These are phyloP conservation scores for Julus scanicus DNA, from an alignment of 2,888 invertebrate species.

Conservation along the genomic window DNA sequence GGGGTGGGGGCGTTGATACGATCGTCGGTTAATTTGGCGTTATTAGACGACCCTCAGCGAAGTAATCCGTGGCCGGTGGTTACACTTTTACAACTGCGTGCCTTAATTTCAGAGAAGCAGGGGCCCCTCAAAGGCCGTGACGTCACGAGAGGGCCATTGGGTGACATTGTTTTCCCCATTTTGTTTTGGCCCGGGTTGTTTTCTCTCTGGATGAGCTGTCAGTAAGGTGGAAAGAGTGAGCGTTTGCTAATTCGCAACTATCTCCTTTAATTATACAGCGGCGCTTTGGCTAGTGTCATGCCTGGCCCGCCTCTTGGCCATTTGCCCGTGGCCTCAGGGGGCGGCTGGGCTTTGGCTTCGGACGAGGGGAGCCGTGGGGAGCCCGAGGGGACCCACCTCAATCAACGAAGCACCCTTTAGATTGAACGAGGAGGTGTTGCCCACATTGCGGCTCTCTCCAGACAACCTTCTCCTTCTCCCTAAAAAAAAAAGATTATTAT, in stretches of 20 bases:
- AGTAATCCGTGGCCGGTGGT: slow-evolving; percentile 6
- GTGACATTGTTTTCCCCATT: slow-evolving; percentile 30
- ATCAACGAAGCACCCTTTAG: background rate
- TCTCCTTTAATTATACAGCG: slow-evolving; percentile 56
- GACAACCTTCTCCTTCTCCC: no score
- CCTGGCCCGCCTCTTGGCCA: slow-evolving; percentile 54
- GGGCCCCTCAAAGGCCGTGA: no score
- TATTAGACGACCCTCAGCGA: slow-evolving; percentile 40
- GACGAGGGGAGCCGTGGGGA: background rate
- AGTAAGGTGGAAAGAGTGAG: slow-evolving; percentile 45
- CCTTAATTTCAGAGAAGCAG: background rate
- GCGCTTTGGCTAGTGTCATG: slow-evolving; percentile 51
- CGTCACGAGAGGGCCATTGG: background rate
- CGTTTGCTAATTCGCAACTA: slow-evolving; percentile 50
- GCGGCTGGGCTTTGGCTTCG: slow-evolving; percentile 40
- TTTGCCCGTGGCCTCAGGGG: slow-evolving; percentile 49
- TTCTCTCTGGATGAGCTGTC: slow-evolving; percentile 46
- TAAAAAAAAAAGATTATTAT: no score
- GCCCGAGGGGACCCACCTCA: background rate
- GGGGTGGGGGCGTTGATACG: background rate
- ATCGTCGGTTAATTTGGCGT: background rate
- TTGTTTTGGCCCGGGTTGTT: slow-evolving; percentile 7
- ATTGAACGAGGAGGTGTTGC: background rate
- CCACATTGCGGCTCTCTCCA: no score
- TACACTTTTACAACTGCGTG: background rate